Conservation (phyloP, 2,888 invertebrate species). For the Shargacucullia verbasci region DNA sequence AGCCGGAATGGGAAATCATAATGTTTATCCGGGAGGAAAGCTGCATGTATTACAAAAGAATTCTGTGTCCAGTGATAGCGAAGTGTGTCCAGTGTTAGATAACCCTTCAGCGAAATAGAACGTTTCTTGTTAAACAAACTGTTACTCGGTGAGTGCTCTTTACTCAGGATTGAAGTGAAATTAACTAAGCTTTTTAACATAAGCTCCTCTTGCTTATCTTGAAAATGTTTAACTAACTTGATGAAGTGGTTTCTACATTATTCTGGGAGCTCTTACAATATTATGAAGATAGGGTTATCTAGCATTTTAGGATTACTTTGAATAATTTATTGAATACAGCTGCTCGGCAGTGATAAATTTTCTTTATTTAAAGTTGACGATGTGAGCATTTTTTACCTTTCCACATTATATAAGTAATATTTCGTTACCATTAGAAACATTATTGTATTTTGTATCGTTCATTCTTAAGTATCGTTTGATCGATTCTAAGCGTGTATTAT, state of each 20-base stretch:
- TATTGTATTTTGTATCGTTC: no score
- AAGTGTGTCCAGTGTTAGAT: constrained; percentile 58
- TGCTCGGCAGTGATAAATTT: background rate
- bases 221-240: constrained; percentile 47
- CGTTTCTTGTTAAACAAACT: constrained; percentile 45
- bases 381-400: no score
- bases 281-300: constrained; percentile 17
- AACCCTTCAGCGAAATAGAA: constrained; percentile 48
- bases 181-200: constrained; percentile 48
- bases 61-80: constrained; percentile 57
- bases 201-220: constrained; percentile 40
- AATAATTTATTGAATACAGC: constrained; percentile 21
- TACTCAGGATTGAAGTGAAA: constrained; percentile 46
- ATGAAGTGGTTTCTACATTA: constrained; percentile 40
- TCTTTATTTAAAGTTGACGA: background rate
- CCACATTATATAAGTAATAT: no score
- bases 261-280: constrained; percentile 27
- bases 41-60: constrained; percentile 59
- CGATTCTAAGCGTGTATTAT: no score
- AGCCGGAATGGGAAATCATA: constrained; percentile 70
- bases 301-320: constrained; percentile 4
- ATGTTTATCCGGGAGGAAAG: constrained; percentile 71
- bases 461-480: no score
- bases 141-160: constrained; percentile 48
- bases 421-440: no score